A percentile compares a stretch with the other conserved stretches of the same genome.
Conservation (phyloP, 53 echinoderm and acorn worm species). For the Astropecten irregularis region DNA sequence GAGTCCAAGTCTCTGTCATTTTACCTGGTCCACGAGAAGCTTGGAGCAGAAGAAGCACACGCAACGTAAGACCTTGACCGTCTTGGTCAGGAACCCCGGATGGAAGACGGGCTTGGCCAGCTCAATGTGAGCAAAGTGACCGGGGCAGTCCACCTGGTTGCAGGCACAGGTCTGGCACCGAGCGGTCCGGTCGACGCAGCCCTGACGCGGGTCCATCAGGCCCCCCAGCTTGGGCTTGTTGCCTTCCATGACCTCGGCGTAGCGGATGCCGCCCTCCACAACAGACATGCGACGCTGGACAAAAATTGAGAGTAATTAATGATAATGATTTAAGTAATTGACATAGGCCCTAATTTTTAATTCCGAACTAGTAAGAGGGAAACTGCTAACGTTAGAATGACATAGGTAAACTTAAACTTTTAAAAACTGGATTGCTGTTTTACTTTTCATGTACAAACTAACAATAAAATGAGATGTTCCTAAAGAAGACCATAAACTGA, state of each 20-base stretch:
- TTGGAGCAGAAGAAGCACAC: slow-evolving; percentile 99
- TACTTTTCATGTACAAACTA: too few species aligned
- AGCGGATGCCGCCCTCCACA: slow-evolving; percentile 88
- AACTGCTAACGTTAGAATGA: too few species aligned
- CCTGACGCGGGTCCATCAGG: slow-evolving; percentile 98
- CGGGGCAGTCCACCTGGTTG: slow-evolving; percentile 95
- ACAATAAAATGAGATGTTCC: too few species aligned
- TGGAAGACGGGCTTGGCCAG: slow-evolving; percentile 98
- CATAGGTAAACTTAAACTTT: too few species aligned
- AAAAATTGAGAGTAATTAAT: too few species aligned
- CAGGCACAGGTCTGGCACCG: slow-evolving; percentile 98
- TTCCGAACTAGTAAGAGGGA: too few species aligned
- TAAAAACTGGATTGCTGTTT: too few species aligned
- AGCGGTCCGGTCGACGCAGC: slow-evolving; percentile 79
- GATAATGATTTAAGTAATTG: too few species aligned
- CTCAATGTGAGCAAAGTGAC: slow-evolving; percentile 97
- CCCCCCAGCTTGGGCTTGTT: slow-evolving; percentile 94
- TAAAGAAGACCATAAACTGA: too few species aligned
- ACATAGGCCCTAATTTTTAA: too few species aligned
- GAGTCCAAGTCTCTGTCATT: too few species aligned
- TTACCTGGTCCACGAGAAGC: slow-evolving; percentile 83
- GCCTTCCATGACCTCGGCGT: slow-evolving; percentile 87
- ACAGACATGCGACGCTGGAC: slow-evolving; percentile 90
- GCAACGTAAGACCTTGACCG: slow-evolving; percentile 83
- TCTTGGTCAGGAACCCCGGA: slow-evolving; percentile 86